Base-by-base conservation (phyloP, 2,888 invertebrate species). In the Amphipyra berbera region DNA sequence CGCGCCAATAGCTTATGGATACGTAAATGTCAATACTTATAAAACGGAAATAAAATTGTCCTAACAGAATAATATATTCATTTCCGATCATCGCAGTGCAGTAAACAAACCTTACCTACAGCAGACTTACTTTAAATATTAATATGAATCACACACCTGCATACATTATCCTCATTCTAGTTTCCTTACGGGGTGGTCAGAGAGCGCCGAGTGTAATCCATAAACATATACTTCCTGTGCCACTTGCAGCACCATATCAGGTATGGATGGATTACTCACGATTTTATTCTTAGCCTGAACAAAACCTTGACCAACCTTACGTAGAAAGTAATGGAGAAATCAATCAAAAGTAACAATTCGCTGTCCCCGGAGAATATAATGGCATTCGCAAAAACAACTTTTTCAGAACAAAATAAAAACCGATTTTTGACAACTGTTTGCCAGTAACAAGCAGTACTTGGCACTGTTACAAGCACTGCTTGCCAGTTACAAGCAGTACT, bases 81-180 rank as follows among this genome's bases (percentile, higher is more conserved):
- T n/a, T 52, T 70, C 67, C 61, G 67, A 72, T 48, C 30, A 41
- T 58, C 61, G n/a, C n/a, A n/a, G n/a, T 7, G 47, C 38, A 21
- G 70, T 72, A 67, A 67, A 71, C 71, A 70, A 60, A 58, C 42
- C 45, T 12, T 13, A 33, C 30, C 7, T 9, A 48, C 3, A 56
- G 45, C 30, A 55, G 2, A 41, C 47, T 15, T 58, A 58, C 42
- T 50, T 45, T 41, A 45, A 65, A 67, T 59, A 71, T 53, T 45
- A 48, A 35, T 54, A 65, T 78, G 78, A 78, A 62, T 73, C 78
- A 78, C 53, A 60, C 56, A 62, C 60, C 60, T 56, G 60, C 49
- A 67, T 61, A 59, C 57, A 73, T 70, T 62, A 73, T 71, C 76
- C 62, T 76, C 70, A 70, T 56, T 76, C 78, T 67, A 78, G 78